Conservation (phyloP, 1,140 invertebrate species). For the Drosophila equinoxialis region DNA sequence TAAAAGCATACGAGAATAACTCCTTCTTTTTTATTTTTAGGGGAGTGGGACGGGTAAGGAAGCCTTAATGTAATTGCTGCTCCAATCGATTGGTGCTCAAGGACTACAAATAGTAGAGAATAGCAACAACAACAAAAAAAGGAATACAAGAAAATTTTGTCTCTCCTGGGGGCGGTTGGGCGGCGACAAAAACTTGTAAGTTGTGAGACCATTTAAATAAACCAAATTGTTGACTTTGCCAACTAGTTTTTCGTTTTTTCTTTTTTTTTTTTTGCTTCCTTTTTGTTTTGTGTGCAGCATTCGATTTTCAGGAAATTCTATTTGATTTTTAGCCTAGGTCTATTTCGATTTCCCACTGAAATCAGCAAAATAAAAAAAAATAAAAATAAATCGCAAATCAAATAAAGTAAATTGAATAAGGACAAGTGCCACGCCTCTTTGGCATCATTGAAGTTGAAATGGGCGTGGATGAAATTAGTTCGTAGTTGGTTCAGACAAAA, state of each 20-base stretch:
- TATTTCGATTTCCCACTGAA: constrained; percentile 26
- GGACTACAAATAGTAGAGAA: constrained; percentile 29
- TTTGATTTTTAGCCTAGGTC: constrained; percentile 67
- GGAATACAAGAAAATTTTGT: constrained; percentile 14
- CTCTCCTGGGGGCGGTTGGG: constrained; percentile 8
- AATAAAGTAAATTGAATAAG: constrained; percentile 81
- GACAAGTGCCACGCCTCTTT: constrained; percentile 62
- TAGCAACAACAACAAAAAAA: constrained; percentile 4
- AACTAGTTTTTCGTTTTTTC: constrained; percentile 46
- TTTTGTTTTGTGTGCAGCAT: constrained; percentile 59
- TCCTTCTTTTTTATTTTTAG: not conserved
- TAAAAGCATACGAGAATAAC: constrained; percentile 22
- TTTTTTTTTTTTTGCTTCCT: constrained; percentile 43
- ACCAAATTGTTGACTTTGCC: constrained; percentile 61
- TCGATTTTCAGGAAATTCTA: constrained; percentile 53
- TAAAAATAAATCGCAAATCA: constrained; percentile 76
- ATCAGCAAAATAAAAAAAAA: constrained; percentile 16
- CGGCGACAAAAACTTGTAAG: constrained; percentile 7
- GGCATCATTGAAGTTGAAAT: constrained; percentile 5
- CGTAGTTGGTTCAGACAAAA: constrained; percentile 38
- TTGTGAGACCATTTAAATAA: constrained; percentile 75
- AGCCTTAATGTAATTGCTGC: constrained; percentile 71
- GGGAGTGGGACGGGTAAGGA: constrained; percentile 7
- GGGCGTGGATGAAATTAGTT: constrained; percentile 64
- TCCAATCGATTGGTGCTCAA: constrained; percentile 25